Evolutionary conservation across 2,113 vertebrate genomes (phyloP), one percentile per base, ranked within the genome.

Genomic region (Brachypteracias leptosomus): DNA sequence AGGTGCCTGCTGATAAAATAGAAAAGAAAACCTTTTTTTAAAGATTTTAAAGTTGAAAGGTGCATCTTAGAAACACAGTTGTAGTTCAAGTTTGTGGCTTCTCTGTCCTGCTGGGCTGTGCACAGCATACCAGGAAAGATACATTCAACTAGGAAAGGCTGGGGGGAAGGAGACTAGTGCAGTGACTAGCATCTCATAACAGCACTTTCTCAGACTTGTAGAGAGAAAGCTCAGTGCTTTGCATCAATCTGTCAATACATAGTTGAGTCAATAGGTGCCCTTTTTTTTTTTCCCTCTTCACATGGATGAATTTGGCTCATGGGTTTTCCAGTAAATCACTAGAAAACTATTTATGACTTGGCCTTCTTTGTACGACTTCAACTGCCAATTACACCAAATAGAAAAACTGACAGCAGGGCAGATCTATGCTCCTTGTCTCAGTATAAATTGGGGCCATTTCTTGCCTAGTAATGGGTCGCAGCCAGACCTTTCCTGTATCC

Each of bases 281-380:
- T 68, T 52, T 67, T 74, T 90, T 58, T 76, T 25, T 10, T 42
- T 25, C 33, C 24, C 9, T 77, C 68, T 70, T 38, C 61, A 35
- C 36, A 24, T 67, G 72, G 75, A 71, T 92, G 83, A 72, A 81
- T 92, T 92, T 93, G 83, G 85, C 88, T 83, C 1, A 2, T 84
- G 68, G 44, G 26, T 96, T 88, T 96, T 90, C 79, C 76, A 86
- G 82, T 94, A 91, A 94, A 94, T 92, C 95, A 75, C 76, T 89
- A 31, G 57, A 85, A 91, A 89, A 68, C 62, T 94, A 77, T 93
- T 96, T 90, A 90, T 88, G 79, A 71, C 82, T 96, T 93, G 83
- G 82, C 93, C 44, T 95, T 80, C 91, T 77, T 72, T 84, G 79
- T 71, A 65, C 2, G 38, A 75, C 82, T 96, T 67, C 0, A 4